phyloP scores from a whole-genome alignment of 2,888 invertebrate genomes.

The Drosophila ezoana region DNA sequence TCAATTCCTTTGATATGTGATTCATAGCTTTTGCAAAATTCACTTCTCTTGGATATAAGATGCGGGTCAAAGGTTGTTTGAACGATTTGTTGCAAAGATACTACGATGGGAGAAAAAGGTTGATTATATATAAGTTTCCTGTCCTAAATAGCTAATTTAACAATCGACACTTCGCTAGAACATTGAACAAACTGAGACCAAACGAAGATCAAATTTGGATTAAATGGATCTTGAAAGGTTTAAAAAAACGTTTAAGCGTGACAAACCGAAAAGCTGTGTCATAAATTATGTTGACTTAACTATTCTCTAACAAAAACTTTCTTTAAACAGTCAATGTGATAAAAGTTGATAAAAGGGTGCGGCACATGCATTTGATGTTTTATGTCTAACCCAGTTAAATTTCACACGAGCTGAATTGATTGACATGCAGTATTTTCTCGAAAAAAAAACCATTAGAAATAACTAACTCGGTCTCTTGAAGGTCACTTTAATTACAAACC shows the following conservation, averaged over 20 bases:
- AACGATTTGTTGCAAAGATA: too few relatives aligned
- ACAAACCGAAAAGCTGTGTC: background rate
- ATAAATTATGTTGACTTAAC: slow-evolving; percentile 41
- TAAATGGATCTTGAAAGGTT: slow-evolving; percentile 9
- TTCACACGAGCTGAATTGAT: slow-evolving; percentile 15
- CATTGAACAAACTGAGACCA: slow-evolving; percentile 6
- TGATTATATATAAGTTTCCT: background rate
- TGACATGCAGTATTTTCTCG: slow-evolving; percentile 3
- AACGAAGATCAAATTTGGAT: slow-evolving; percentile 9
- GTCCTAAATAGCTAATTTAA: slow-evolving; percentile 1
- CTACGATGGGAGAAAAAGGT: too few relatives aligned
- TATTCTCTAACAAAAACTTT: slow-evolving; percentile 44
- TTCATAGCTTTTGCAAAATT: too few relatives aligned
- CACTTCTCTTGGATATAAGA: too few relatives aligned
- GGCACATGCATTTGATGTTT: slow-evolving; percentile 30
- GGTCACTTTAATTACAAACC: slow-evolving; percentile 41
- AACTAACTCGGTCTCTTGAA: slow-evolving; percentile 26
- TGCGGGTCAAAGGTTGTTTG: too few relatives aligned
- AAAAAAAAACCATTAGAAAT: slow-evolving; percentile 8
- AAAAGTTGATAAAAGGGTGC: slow-evolving; percentile 23
- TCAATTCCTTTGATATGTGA: too few relatives aligned
- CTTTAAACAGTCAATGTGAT: slow-evolving; percentile 20
- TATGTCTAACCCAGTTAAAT: slow-evolving; percentile 18
- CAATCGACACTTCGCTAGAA: slow-evolving; percentile 1
- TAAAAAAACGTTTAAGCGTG: background rate